Percentiles rank a stretch among this genome's conserved stretches.
Conservation (phyloP, 2,888 invertebrate species). For the Laothoe populi region DNA sequence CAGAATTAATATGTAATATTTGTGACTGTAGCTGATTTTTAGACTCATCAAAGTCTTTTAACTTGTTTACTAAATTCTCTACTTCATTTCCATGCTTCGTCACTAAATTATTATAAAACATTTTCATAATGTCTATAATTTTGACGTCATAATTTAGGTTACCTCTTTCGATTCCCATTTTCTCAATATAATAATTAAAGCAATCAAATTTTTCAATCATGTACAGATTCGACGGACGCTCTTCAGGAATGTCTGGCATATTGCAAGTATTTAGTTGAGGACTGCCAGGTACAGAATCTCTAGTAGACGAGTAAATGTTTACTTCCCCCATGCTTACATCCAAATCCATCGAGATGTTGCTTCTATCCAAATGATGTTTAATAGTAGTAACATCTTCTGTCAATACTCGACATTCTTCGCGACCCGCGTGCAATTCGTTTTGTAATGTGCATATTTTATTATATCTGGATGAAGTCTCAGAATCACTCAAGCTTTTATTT, state of each 20-base stretch:
- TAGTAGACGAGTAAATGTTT: conserved; percentile 48
- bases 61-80: conserved; percentile 68
- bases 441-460: conserved; percentile 75
- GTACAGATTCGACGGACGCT: conserved; percentile 54
- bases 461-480: conserved; percentile 65
- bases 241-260: conserved; percentile 58
- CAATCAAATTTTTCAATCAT: conserved; percentile 66
- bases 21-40: conserved; percentile 52
- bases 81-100: conserved; percentile 65
- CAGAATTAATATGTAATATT: conserved; percentile 44
- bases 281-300: conserved; percentile 43
- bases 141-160: conserved; percentile 50
- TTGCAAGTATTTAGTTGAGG: conserved; percentile 46
- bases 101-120: conserved; percentile 60
- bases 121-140: conserved; percentile 71
- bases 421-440: conserved; percentile 70
- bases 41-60: conserved; percentile 62
- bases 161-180: conserved; percentile 55
- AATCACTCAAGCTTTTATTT: conserved; percentile 70
- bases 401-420: conserved; percentile 73
- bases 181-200: conserved; percentile 63
- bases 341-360: conserved; percentile 66
- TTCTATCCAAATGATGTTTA: conserved; percentile 71
- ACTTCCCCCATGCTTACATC: conserved; percentile 65
- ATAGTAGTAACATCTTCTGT: conserved; percentile 73